A percentile compares a stretch with the other conserved stretches of the same genome.
These are phyloP conservation scores for Noctua comes DNA, from an alignment of 2,888 invertebrate genomes.

Conservation along the genomic window DNA sequence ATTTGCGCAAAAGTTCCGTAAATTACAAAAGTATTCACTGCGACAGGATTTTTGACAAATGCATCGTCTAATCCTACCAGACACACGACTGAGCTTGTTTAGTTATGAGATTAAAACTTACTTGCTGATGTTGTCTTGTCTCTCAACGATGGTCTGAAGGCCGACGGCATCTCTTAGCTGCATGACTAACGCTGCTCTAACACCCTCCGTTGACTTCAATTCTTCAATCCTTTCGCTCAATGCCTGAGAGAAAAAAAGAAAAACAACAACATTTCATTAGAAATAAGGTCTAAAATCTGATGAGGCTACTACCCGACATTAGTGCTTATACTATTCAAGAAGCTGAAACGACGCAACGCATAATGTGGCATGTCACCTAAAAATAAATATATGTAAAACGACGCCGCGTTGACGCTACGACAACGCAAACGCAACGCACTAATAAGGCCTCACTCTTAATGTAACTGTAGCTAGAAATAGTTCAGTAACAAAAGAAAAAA, in stretches of 20 bases:
- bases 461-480: neutral
- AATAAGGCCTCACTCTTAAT: too few relatives aligned
- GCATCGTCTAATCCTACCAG: neutral
- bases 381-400: too few relatives aligned
- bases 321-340: too few relatives aligned
- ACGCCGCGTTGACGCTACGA: too few relatives aligned
- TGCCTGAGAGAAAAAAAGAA: constrained; percentile 69
- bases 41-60: neutral
- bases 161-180: constrained; percentile 96
- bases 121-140: constrained; percentile 94
- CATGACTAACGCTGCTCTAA: constrained; percentile 95
- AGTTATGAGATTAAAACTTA: constrained; percentile 76
- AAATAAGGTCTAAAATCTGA: too few relatives aligned
- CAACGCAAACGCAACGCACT: too few relatives aligned
- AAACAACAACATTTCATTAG: neutral
- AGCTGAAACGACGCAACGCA: too few relatives aligned
- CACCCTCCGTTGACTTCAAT: constrained; percentile 94
- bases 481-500: neutral
- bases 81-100: neutral
- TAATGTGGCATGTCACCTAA: too few relatives aligned
- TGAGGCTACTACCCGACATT: too few relatives aligned
- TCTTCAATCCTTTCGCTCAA: constrained; percentile 92
- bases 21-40: neutral
- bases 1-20: neutral
- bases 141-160: constrained; percentile 92